Evolutionary conservation across 2,888 invertebrate genomes (phyloP), one percentile per base, ranked within the genome.

Genomic region (Apamea sordens): DNA sequence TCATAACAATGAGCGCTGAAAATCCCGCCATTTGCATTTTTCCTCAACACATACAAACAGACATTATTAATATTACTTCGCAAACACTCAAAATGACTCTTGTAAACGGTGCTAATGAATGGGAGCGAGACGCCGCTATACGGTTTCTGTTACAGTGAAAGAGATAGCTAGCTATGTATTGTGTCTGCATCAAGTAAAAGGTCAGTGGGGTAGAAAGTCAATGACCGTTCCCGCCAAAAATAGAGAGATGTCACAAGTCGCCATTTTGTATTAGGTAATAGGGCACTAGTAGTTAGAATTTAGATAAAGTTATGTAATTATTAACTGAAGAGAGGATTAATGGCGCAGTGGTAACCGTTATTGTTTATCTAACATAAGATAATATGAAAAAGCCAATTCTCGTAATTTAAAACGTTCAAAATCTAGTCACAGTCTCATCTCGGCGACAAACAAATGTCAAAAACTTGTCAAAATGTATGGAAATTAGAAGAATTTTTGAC

Each of bases 141-240:
- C 61, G 21, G 15, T 61, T 44, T 10, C 2, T 7, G 2, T 32
- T 63, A 5, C 87, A 53, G 77, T 28, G 84, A 92, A 32, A 78
- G 89, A 82, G 93, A 92, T 80, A 75, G 77, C 0, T 82, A 64
- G 86, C 85, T 41, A 65, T 75, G 74, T 73, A 82, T 86, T 83
- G 88, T 85, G 89, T 85, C 88, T 67, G 68, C 89, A 88, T 83
- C 74, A 80, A 80, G 69, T 77, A 69, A 93, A 92, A 93, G 92
- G 92, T 92, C 88, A 93, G 89, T 93, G 83, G 92, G 92, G 91
- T 82, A 91, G 75, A 77, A 84, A 68, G 93, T 92, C 93, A 91
- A 90, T 89, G 95, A 93, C 93, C 94, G 92, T 90, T 92, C 89
- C 87, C 92, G 92, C 93, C 92, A 88, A 93, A 94, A 94, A 94